Conservation (phyloP, 2,797 vertebrate species). For the Chelon labrosus region DNA sequence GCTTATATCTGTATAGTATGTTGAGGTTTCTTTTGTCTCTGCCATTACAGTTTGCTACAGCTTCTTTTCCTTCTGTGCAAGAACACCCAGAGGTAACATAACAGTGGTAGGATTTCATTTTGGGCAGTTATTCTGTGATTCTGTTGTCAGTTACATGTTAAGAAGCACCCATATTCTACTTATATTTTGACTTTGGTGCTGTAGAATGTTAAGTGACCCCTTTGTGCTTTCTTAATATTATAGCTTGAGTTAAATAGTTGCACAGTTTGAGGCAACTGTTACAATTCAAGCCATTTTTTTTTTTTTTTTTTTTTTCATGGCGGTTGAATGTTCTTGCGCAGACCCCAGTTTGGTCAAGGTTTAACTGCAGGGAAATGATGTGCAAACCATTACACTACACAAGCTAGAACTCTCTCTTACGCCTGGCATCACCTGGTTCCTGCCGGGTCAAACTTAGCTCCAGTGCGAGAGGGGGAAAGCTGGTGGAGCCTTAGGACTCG, state of each 20-base stretch:
- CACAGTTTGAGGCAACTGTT: not conserved
- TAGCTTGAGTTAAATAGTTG: not conserved
- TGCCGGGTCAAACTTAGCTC: constrained; percentile 39
- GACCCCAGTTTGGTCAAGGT: constrained; percentile 7
- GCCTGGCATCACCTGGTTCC: constrained; percentile 21
- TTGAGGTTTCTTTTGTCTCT: no score
- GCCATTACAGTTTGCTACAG: not conserved
- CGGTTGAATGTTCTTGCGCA: not conserved
- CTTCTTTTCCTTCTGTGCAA: not conserved
- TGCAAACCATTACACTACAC: constrained; percentile 4
- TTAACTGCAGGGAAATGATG: constrained; percentile 10
- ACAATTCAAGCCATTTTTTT: not conserved
- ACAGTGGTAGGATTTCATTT: constrained; percentile 18
- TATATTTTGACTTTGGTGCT: constrained; percentile 11
- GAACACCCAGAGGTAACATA: not conserved
- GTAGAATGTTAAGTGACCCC: not conserved
- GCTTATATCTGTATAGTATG: no score
- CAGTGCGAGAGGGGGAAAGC: constrained; percentile 23
- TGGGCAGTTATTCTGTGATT: constrained; percentile 26
- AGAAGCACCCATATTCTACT: constrained; percentile 16
- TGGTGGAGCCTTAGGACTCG: constrained; percentile 24
- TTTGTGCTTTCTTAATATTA: constrained; percentile 9
- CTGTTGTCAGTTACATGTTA: constrained; percentile 19
- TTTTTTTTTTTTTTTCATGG: not conserved
- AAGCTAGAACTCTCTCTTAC: constrained; percentile 13